Evolutionary conservation across 2,113 vertebrate species (phyloP), one percentile per base, ranked within the genome.

Genomic region (Agapornis roseicollis): DNA sequence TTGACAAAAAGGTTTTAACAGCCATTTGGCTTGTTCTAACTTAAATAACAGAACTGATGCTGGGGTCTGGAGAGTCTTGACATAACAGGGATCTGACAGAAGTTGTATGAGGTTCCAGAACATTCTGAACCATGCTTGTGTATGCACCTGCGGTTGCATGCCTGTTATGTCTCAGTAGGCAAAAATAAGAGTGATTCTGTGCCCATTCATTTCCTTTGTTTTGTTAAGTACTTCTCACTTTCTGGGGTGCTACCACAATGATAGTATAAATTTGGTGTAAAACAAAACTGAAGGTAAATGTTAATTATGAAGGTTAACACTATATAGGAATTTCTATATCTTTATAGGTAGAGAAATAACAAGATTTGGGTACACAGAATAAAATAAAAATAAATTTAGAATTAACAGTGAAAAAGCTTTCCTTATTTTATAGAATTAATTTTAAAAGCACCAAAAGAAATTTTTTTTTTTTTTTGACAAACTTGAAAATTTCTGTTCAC

Each of bases 61-160:
- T 55, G 56, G 13, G 7, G 17, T 27, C 47, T 61, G 53, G 33
- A 72, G n/a, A 44, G 25, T 22, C 41, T 25, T 5, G 1, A 7
- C 5, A 0, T 14, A 47, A 15, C 7, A 28, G 28, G 14, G 37
- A 58, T 8, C 5, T 65, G 33, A 4, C 7, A 37, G 24, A 77
- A 72, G 7, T 31, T 88, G 37, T 12, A 2, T 11, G 47, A 82
- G 13, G 17, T 31, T 82, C 15, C 68, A 61, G 35, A 46, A 13
- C 25, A 11, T 12, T 61, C 77, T 63, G 22, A 73, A 4, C 5
- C 0, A 0, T 24, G 33, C 28, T 50, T 65, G 28, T 6, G 11
- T 28, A 4, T 11, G 68, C 1, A 1, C 23, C 28, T 50, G 50
- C 0, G 8, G 23, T 23, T 58, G n/a, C 4, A 2, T 25, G 25